Conservation (phyloP, 2,888 invertebrate genomes). For the Amiota minor region DNA sequence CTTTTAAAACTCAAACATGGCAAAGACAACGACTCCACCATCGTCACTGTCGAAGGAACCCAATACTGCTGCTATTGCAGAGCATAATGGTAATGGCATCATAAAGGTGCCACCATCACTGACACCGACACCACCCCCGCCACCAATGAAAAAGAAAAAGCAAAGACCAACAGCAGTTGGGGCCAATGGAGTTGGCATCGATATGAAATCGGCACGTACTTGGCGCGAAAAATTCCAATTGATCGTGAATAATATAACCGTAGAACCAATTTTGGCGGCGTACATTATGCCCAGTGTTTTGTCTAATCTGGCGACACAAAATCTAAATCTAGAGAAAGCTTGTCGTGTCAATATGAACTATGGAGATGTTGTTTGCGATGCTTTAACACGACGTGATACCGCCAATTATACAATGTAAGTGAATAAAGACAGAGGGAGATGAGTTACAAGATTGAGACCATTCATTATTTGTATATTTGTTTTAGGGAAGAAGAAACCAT, state of each 20-base stretch:
- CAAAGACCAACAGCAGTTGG: slow-evolving; percentile 9
- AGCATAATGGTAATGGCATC: background rate
- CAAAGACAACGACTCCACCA: background rate
- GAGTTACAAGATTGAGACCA: no score
- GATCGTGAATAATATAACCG: slow-evolving; percentile 77
- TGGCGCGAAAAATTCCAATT: slow-evolving; percentile 74
- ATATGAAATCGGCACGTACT: slow-evolving; percentile 42
- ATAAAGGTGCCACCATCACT: no score
- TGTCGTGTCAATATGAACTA: slow-evolving; percentile 87
- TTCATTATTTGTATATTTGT: background rate
- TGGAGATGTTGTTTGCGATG: slow-evolving; percentile 83
- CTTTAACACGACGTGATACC: slow-evolving; percentile 83
- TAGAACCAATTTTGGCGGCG: slow-evolving; percentile 79
- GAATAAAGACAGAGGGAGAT: no score
- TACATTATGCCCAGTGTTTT: slow-evolving; percentile 79
- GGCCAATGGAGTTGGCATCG: slow-evolving; percentile 18
- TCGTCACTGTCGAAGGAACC: background rate
- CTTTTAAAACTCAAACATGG: background rate
- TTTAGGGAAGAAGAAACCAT: slow-evolving; percentile 79
- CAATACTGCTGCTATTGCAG: background rate
- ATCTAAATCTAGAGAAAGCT: slow-evolving; percentile 88
- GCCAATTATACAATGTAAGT: slow-evolving; percentile 75
- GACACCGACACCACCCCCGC: background rate
- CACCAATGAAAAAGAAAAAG: slow-evolving; percentile 3
- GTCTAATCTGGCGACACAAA: slow-evolving; percentile 86